phyloP scores from a whole-genome alignment of 2,888 invertebrate species.

The Alloscopus bannaensis region DNA sequence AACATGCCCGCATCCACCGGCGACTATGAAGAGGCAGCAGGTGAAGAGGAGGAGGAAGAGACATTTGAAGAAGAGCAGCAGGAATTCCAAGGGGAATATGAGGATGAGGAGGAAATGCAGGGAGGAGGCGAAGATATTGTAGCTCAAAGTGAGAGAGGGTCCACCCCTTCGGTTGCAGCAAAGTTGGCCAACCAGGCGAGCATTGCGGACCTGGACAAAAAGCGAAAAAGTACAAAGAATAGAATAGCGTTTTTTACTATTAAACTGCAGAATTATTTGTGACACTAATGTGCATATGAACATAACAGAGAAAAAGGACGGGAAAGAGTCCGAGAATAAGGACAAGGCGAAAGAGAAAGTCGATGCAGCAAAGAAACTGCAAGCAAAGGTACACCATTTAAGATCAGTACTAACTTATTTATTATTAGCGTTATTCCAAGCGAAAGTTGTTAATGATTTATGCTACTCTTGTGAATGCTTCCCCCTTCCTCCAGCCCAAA shows the following conservation, averaged over 20 bases:
- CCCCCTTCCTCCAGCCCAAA: conserved; percentile 10
- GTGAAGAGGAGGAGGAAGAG: conserved; percentile 37
- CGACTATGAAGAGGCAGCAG: background rate
- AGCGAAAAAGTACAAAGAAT: conserved; percentile 44
- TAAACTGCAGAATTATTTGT: too few species aligned
- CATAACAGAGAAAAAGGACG: too few species aligned
- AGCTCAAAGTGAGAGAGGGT: conserved; percentile 4
- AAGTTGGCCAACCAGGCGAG: background rate
- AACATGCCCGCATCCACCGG: background rate
- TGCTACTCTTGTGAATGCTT: too few species aligned
- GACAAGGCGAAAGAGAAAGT: conserved; percentile 23
- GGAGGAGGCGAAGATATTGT: too few species aligned
- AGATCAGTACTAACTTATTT: too few species aligned
- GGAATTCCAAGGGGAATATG: too few species aligned
- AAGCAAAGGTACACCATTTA: conserved; percentile 23
- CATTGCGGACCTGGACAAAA: conserved; percentile 24
- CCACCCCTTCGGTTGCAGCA: background rate
- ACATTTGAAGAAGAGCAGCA: conserved; percentile 22
- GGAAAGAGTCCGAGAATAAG: conserved; percentile 4
- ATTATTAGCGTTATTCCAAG: too few species aligned
- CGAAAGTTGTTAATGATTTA: too few species aligned
- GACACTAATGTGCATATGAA: too few species aligned
- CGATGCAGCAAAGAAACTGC: conserved; percentile 29
- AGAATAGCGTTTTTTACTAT: too few species aligned
- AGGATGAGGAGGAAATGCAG: conserved; percentile 38